Conservation (phyloP, 2,888 invertebrate species). For the Lordiphosa andalusiaca region DNA sequence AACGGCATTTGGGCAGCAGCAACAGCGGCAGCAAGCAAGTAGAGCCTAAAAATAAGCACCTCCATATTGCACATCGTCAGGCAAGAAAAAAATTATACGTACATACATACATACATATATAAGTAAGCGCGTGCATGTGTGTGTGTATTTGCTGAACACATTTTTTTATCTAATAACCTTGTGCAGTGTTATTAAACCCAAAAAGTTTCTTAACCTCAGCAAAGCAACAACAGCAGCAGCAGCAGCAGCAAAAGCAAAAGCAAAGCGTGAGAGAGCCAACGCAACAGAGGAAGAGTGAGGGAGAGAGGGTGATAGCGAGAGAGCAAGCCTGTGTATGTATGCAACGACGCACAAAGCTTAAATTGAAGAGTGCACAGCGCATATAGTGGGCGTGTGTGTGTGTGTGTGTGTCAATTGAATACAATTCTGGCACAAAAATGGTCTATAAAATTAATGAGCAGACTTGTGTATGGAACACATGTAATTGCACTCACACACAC, state of each 20-base stretch:
- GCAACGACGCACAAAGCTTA: slow-evolving; percentile 44
- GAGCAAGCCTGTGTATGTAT: slow-evolving; percentile 17
- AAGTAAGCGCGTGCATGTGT: neutral
- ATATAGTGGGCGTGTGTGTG: slow-evolving; percentile 3
- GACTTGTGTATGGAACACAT: slow-evolving; percentile 2
- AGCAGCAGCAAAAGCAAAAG: slow-evolving; percentile 28
- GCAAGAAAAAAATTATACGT: slow-evolving; percentile 9
- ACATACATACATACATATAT: too few species aligned
- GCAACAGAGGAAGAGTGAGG: slow-evolving; percentile 46
- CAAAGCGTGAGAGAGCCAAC: slow-evolving; percentile 18
- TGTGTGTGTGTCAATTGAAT: slow-evolving; percentile 53
- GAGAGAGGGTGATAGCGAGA: slow-evolving; percentile 54
- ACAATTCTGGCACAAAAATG: slow-evolving; percentile 15
- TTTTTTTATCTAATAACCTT: slow-evolving; percentile 79
- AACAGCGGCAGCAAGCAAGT: neutral
- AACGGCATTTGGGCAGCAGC: slow-evolving; percentile 54
- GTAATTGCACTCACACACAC: slow-evolving; percentile 1
- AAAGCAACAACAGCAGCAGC: slow-evolving; percentile 37
- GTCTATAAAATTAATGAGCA: slow-evolving; percentile 45
- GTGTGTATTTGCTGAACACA: slow-evolving; percentile 56
- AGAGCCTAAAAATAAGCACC: slow-evolving; percentile 1
- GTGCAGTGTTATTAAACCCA: slow-evolving; percentile 80
- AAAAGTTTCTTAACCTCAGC: slow-evolving; percentile 80
- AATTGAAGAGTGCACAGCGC: slow-evolving; percentile 1
- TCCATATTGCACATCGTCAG: slow-evolving; percentile 16